Evolutionary conservation across 2,113 vertebrate genomes (phyloP).

Genomic region (Chaetodon auriga): DNA sequence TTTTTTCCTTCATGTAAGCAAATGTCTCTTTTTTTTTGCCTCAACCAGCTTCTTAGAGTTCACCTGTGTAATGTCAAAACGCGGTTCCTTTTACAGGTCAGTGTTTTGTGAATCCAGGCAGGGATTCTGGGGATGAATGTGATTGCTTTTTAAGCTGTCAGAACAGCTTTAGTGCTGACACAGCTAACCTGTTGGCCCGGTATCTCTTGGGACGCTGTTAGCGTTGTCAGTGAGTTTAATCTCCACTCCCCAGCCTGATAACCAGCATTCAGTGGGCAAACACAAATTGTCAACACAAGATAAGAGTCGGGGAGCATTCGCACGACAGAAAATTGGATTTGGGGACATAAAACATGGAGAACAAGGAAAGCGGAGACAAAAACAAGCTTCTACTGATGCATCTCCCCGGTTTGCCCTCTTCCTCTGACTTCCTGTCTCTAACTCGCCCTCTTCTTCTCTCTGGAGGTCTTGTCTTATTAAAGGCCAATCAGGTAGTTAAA

Average conservation of each 20-base stretch:
- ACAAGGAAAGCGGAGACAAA: slow-evolving; percentile 15
- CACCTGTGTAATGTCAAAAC: neutral
- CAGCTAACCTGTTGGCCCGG: neutral
- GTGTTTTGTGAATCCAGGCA: neutral
- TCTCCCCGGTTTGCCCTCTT: neutral
- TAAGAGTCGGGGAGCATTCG: slow-evolving; percentile 17
- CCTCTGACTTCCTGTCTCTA: neutral
- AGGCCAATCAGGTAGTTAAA: slow-evolving; percentile 47
- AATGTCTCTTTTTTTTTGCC: slow-evolving; percentile 1
- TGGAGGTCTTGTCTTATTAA: slow-evolving; percentile 9
- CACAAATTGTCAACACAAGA: slow-evolving; percentile 32
- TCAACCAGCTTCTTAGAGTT: neutral
- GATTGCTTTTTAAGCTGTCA: slow-evolving; percentile 11
- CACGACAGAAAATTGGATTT: slow-evolving; percentile 40
- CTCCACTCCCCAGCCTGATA: slow-evolving; percentile 34
- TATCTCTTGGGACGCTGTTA: slow-evolving; percentile 16
- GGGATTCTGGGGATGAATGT: neutral
- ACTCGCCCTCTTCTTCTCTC: neutral
- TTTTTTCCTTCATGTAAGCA: neutral
- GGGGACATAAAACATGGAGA: slow-evolving; percentile 22
- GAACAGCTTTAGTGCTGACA: slow-evolving; percentile 2
- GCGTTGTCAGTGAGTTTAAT: slow-evolving; percentile 44
- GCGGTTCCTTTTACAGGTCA: neutral
- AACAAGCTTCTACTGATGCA: neutral
- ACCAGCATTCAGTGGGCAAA: slow-evolving; percentile 36